These are phyloP conservation scores for Mustela nigripes DNA, from an alignment of 2,113 vertebrate genomes.

Conservation along the genomic window DNA sequence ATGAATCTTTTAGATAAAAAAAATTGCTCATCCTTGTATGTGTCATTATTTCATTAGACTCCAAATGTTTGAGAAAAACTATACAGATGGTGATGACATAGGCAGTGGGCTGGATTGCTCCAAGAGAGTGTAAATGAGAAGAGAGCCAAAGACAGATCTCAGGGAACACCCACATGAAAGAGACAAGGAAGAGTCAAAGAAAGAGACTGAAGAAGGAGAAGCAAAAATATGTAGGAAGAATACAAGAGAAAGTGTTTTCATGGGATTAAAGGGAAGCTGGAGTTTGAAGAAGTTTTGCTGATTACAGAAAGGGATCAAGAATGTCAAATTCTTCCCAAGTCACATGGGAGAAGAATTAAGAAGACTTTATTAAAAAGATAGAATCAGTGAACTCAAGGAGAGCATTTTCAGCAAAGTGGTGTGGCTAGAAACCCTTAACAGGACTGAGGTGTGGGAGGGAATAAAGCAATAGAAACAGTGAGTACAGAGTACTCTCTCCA, in stretches of 20 bases:
- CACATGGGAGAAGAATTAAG: neutral
- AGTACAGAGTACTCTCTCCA: neutral
- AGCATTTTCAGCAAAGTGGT: neutral
- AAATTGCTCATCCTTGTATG: constrained; percentile 12
- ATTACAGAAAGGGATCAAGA: neutral
- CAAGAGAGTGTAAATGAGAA: constrained; percentile 63
- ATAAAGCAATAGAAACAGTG: constrained; percentile 25
- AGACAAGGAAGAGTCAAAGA: neutral
- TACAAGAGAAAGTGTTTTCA: constrained; percentile 7
- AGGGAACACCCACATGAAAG: constrained; percentile 49
- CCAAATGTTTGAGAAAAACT: constrained; percentile 69
- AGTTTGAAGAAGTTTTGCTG: constrained; percentile 28
- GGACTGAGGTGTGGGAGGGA: neutral
- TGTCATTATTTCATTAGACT: constrained; percentile 57
- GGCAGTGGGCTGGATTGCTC: constrained; percentile 54
- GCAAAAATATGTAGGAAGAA: neutral
- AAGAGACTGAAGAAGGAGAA: neutral
- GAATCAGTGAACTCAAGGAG: constrained; percentile 25
- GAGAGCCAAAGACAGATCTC: constrained; percentile 44
- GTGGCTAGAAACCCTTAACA: neutral
- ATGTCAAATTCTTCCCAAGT: neutral
- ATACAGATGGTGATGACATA: constrained; percentile 67
- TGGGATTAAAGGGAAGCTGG: neutral
- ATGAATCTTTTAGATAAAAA: constrained; percentile 51
- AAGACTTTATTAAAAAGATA: neutral